phyloP scores from a whole-genome alignment of 2,888 invertebrate species.

The Dioctria linearis region DNA sequence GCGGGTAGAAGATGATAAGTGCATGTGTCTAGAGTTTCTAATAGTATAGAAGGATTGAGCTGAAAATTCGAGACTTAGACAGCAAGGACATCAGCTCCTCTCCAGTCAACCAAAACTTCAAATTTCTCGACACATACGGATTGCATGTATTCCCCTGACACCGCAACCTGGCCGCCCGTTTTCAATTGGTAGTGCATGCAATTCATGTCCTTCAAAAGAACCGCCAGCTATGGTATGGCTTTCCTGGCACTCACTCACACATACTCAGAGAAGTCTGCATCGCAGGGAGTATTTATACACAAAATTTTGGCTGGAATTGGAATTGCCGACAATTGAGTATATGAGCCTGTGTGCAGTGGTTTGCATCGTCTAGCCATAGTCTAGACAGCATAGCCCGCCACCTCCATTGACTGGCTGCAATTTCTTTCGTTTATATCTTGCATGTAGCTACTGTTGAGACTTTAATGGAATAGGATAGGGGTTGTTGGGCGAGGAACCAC shows the following conservation, averaged over 20 bases:
- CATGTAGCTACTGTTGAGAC: slow-evolving; percentile 20
- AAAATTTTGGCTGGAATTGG: slow-evolving; percentile 56
- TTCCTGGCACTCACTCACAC: slow-evolving; percentile 17
- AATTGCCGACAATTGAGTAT: slow-evolving; percentile 61
- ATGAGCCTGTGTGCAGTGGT: slow-evolving; percentile 61
- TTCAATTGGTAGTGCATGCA: slow-evolving; percentile 22
- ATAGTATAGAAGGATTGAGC: slow-evolving; percentile 22
- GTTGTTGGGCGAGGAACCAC: not conserved
- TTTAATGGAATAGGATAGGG: slow-evolving; percentile 12
- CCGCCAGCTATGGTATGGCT: not conserved
- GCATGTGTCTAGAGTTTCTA: not conserved
- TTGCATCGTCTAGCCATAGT: slow-evolving; percentile 63
- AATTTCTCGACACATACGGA: slow-evolving; percentile 6
- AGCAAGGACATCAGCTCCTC: slow-evolving; percentile 2
- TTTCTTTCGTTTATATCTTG: slow-evolving; percentile 43
- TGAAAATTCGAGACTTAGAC: slow-evolving; percentile 3
- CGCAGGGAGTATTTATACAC: slow-evolving; percentile 31
- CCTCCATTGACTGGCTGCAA: slow-evolving; percentile 47
- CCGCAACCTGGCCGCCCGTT: not conserved
- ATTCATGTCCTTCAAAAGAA: slow-evolving; percentile 28
- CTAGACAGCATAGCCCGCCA: slow-evolving; percentile 62
- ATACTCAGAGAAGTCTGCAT: slow-evolving; percentile 20
- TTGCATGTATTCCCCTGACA: slow-evolving; percentile 11
- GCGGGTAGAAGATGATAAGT: not conserved
- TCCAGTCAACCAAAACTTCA: slow-evolving; percentile 24